Conservation (phyloP, 2,888 invertebrate species). For the Papilio demoleus region DNA sequence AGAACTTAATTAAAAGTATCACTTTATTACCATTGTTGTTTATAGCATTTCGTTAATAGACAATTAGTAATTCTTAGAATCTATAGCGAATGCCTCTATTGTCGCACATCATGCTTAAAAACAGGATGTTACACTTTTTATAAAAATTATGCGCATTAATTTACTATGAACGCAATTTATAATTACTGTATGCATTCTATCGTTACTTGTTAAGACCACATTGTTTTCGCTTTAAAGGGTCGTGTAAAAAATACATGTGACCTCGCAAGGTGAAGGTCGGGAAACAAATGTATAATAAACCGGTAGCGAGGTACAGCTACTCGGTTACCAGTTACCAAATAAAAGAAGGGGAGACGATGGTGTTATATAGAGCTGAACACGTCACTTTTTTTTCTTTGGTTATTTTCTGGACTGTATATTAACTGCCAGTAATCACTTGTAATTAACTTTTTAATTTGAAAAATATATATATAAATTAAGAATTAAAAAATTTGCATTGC, state of each 20-base stretch:
- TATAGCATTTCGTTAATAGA: constrained; percentile 12
- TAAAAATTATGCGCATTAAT: constrained; percentile 43
- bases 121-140: constrained; percentile 36
- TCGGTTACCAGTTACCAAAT: constrained; percentile 67
- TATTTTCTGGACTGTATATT: constrained; percentile 37
- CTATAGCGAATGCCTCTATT: background rate
- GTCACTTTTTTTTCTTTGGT: background rate
- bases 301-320: constrained; percentile 59
- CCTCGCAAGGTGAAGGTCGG: constrained; percentile 69
- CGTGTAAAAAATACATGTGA: constrained; percentile 51
- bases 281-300: constrained; percentile 54
- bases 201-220: constrained; percentile 16
- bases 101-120: constrained; percentile 12
- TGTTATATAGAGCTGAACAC: constrained; percentile 56
- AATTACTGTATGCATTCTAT: constrained; percentile 34
- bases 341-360: constrained; percentile 55
- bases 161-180: constrained; percentile 39
- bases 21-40: background rate
- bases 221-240: constrained; percentile 46
- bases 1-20: background rate
- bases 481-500: no score
- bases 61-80: constrained; percentile 28
- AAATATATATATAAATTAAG: no score
- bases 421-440: no score
- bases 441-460: no score